Evolutionary conservation across 2,113 vertebrate species (phyloP).

Genomic region (Phylloscopus whistleri): DNA sequence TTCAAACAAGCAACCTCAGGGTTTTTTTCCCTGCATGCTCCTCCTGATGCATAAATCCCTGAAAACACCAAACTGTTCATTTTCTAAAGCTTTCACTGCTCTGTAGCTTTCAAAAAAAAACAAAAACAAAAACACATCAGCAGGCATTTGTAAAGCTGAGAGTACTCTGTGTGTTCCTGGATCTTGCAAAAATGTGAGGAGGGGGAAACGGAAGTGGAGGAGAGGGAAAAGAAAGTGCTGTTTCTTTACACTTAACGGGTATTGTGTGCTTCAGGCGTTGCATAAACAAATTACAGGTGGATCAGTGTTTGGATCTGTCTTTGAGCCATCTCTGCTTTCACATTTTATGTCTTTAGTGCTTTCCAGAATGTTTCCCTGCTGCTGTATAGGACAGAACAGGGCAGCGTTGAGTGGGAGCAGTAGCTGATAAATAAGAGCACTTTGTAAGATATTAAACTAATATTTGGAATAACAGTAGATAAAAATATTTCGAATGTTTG

Average conservation of each 20-base stretch:
- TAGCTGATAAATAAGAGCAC: neutral
- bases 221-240: neutral
- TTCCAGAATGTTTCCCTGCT: neutral
- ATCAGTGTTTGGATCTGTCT: neutral
- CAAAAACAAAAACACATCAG: no score
- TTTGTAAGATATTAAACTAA: neutral
- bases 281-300: neutral
- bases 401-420: neutral
- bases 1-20: neutral
- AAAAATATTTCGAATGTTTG: neutral
- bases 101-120: neutral
- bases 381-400: neutral
- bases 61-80: neutral
- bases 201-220: neutral
- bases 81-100: neutral
- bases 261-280: neutral
- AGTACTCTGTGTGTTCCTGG: rapidly evolving
- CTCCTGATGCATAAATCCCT: neutral
- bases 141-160: neutral
- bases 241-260: rapidly evolving
- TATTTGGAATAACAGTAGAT: neutral
- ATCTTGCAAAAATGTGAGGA: neutral
- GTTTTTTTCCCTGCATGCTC: neutral
- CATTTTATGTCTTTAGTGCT: rapidly evolving
- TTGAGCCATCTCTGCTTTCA: neutral